phyloP scores from a whole-genome alignment of 1,140 invertebrate genomes.

The Zaprionus tsacasi region DNA sequence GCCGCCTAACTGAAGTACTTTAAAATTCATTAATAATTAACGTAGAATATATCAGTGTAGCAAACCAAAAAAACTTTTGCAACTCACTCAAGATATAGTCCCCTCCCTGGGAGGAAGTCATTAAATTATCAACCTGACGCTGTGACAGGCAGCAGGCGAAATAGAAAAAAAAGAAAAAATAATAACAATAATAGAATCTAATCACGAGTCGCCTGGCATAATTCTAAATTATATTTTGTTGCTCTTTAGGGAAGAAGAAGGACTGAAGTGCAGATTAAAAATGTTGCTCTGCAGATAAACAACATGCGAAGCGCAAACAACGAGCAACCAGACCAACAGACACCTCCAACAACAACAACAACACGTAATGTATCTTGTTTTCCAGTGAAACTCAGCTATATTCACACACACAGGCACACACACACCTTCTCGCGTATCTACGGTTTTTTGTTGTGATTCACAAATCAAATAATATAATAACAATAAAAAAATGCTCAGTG shows the following conservation, averaged over 20 bases:
- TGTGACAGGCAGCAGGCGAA: constrained; percentile 24
- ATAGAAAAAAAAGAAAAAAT: background rate
- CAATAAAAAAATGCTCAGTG: constrained; percentile 60
- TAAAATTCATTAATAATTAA: constrained; percentile 36
- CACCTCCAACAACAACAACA: constrained; percentile 47
- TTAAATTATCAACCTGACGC: constrained; percentile 60
- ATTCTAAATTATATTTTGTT: constrained; percentile 63
- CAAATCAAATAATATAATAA: constrained; percentile 78
- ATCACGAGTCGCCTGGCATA: constrained; percentile 55
- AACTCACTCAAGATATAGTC: constrained; percentile 22
- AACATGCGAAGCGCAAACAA: constrained; percentile 47
- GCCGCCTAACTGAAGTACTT: background rate
- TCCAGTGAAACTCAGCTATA: constrained; percentile 65
- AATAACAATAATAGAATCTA: constrained; percentile 51
- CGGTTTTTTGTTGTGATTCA: constrained; percentile 67
- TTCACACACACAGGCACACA: constrained; percentile 26
- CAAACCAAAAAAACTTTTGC: background rate
- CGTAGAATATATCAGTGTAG: constrained; percentile 13
- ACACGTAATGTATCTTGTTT: constrained; percentile 66
- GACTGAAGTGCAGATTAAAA: constrained; percentile 72
- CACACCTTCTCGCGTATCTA: constrained; percentile 34
- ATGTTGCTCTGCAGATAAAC: constrained; percentile 70
- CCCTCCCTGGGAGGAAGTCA: constrained; percentile 51
- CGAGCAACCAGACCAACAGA: constrained; percentile 52
- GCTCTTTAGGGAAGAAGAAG: constrained; percentile 12